Base-by-base conservation (phyloP, 2,113 vertebrate species). In the Siphamia tubifer region DNA sequence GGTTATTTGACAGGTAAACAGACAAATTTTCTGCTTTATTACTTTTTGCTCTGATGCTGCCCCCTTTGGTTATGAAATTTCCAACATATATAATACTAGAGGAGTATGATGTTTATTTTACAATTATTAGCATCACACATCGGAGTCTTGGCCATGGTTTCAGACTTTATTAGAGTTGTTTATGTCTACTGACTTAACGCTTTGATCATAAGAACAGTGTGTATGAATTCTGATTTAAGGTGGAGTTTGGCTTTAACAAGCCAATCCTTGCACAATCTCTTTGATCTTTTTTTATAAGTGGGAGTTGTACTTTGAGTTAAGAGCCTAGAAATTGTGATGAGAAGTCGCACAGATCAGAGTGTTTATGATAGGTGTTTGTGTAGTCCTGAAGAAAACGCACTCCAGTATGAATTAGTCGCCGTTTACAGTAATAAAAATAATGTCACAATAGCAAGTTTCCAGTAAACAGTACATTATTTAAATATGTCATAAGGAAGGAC, bases 191-290 rank as follows among this genome's bases (percentile, higher is more conserved):
- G 66, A 67, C 61, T 49, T 57, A 21, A 44, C 30, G 56, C 70
- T 86, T 85, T 86, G 75, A 83, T 86, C 74, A 61, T 64, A n/a
- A 44, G 55, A 77, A 76, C 38, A 62, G 65, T 63, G 52, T 20
- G 69, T 42, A 72, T 74, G 77, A 79, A 77, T 83, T 81, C 49
- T 74, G 77, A 80, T 79, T 61, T 55, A 75, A 83, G 73, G 68
- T 74, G 78, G 80, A 82, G 78, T 77, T 76, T 80, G 70, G 57
- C 57, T 77, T 82, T 79, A 73, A 78, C 58, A 79, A 81, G 74
- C 69, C 63, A 73, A 71, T 62, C 66, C 30, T 63, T 60, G 64
- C 40, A 49, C 52, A 20, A 28, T 58, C 55, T 49, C 81, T 89
- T 78, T 85, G 87, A 89, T 85, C 74, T 74, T 67, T 69, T 74